Base-by-base conservation (phyloP, 2,113 vertebrate species). In the Myotis brandtii region DNA sequence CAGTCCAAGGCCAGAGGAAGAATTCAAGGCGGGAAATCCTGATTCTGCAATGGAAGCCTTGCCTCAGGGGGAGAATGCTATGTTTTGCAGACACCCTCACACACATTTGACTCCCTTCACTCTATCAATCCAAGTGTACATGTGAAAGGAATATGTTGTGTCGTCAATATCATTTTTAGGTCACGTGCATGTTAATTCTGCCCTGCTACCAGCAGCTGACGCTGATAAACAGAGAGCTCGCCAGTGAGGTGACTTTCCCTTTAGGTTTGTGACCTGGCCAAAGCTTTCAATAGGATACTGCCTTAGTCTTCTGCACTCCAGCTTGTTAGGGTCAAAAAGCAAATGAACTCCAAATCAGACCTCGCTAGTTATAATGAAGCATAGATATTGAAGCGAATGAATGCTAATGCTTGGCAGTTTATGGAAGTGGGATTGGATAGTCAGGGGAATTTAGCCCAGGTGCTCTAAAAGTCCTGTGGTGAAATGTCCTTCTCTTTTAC, bases 321-420 rank as follows among this genome's bases (percentile, higher is more conserved):
- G 37, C 59, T 91, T 66, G 6, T 34, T 59, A 82, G 30, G 13
- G 30, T 54, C 11, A 34, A 46, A 77, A 66, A 56, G 40, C 32
- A 84, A n/a, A 40, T 73, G 40, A 83, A 92, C 84, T 70, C 17
- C 34, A 67, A 82, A 91, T 56, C 30, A 27, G 59, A 40, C 56
- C 25, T 77, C 9, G 2, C 34, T 54, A 12, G 16, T 76, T 95
- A 83, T 91, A 72, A 72, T 54, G 17, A 77, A 91, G 48, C 48
- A 23, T 6, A 46, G 76, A 80, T 72, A 48, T 23, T 27, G n/a
- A 86, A 52, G 46, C 89, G n/a, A 79, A 9, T 25, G 18, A 80
- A 52, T 11, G 2, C 32, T 40, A 32, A 37, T 40, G 10, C 40
- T 76, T 85, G 25, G 17, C 5, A 40, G 87, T 81, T 95, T 81